phyloP scores from a whole-genome alignment of 1,140 invertebrate species.

The Lucilia sericata region DNA sequence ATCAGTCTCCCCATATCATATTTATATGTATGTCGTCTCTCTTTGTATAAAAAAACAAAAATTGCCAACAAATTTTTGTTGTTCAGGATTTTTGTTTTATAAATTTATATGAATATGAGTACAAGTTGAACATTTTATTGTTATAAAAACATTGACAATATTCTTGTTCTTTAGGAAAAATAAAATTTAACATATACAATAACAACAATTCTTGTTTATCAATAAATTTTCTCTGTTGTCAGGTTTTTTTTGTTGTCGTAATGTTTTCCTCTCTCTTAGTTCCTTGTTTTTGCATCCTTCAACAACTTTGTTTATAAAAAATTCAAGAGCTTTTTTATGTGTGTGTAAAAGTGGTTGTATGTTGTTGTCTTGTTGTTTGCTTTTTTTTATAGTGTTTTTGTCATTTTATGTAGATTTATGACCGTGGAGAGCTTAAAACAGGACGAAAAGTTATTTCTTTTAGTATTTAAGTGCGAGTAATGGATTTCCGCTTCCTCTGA shows the following conservation, averaged over 20 bases:
- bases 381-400: slow-evolving; percentile 17
- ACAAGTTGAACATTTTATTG: no score
- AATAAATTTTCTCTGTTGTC: slow-evolving; percentile 37
- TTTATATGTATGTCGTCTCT: neutral
- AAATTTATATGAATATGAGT: neutral
- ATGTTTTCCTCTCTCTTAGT: neutral
- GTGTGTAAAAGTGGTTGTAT: neutral
- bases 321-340: slow-evolving; percentile 37
- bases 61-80: neutral
- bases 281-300: neutral
- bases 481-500: slow-evolving; percentile 30
- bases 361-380: neutral
- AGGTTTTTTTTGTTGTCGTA: neutral
- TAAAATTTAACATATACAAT: neutral
- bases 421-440: neutral
- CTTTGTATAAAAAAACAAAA: neutral
- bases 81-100: neutral
- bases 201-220: slow-evolving; percentile 33
- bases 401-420: slow-evolving; percentile 37
- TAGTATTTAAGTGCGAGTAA: slow-evolving; percentile 22
- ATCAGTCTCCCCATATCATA: neutral
- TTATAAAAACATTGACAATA: slow-evolving; percentile 14
- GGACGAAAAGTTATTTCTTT: neutral
- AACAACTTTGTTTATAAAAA: slow-evolving; percentile 28
- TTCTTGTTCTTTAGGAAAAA: neutral